Conservation (phyloP, 2,113 vertebrate species). For the Bettongia penicillata region DNA sequence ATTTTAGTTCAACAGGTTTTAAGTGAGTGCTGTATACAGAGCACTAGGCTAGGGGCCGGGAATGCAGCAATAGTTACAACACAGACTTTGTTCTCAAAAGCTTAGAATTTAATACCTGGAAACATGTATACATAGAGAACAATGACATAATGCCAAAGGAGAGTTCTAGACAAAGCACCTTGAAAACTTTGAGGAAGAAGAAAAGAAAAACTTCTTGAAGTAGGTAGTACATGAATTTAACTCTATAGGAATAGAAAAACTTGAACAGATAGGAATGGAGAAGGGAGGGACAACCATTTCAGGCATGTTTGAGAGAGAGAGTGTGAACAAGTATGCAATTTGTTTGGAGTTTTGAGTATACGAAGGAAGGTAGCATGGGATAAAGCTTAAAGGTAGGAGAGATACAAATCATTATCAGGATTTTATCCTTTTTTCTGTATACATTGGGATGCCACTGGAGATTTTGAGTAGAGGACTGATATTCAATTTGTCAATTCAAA, state of each 20-base stretch:
- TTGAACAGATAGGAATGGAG: background rate
- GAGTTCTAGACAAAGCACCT: background rate
- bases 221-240: background rate
- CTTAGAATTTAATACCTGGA: background rate
- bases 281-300: background rate
- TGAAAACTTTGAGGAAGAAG: background rate
- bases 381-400: background rate
- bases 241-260: background rate
- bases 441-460: background rate
- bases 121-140: background rate
- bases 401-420: background rate
- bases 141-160: background rate
- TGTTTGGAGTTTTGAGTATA: background rate
- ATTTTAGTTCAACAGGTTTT: background rate
- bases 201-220: background rate
- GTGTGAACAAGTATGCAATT: background rate
- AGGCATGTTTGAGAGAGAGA: background rate
- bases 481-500: background rate
- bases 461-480: background rate
- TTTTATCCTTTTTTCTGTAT: background rate
- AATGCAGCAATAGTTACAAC: background rate
- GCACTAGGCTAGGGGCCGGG: background rate
- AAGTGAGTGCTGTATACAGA: background rate
- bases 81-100: background rate
- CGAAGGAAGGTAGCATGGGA: background rate